Conservation (phyloP, 2,888 invertebrate genomes). For the Acanthococcus lagerstroemiae region DNA sequence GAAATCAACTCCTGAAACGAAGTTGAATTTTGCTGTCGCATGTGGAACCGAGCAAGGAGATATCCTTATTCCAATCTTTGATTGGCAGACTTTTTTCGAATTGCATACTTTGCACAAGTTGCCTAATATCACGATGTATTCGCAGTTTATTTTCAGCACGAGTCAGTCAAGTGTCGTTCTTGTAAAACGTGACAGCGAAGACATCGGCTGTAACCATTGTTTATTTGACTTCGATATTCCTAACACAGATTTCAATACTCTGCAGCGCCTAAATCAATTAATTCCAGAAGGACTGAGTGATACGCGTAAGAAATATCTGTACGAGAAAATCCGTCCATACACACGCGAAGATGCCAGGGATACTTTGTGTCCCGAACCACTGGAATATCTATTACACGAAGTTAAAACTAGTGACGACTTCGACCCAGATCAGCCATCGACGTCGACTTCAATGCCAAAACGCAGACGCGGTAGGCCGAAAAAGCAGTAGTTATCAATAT, state of each 20-base stretch:
- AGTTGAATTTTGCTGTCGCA: background rate
- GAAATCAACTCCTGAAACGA: background rate
- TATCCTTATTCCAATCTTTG: background rate
- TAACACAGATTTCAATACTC: background rate
- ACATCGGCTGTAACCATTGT: background rate
- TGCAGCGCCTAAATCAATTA: background rate
- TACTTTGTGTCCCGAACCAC: background rate
- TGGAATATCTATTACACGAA: background rate
- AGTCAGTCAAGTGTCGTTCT: background rate
- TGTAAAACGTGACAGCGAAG: background rate
- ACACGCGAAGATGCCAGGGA: background rate
- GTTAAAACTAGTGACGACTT: no score
- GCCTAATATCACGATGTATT: background rate
- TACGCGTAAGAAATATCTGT: background rate
- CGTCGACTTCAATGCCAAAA: no score
- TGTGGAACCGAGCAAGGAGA: background rate
- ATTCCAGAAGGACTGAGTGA: background rate
- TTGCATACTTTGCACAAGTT: background rate
- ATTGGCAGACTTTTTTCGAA: background rate
- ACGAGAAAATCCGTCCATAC: background rate
- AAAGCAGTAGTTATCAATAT: no score
- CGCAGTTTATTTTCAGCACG: background rate
- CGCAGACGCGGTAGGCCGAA: no score
- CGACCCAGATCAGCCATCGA: no score
- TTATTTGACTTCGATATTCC: background rate